Conservation (phyloP, 2,888 invertebrate species). For the Neoitamus cyanurus region DNA sequence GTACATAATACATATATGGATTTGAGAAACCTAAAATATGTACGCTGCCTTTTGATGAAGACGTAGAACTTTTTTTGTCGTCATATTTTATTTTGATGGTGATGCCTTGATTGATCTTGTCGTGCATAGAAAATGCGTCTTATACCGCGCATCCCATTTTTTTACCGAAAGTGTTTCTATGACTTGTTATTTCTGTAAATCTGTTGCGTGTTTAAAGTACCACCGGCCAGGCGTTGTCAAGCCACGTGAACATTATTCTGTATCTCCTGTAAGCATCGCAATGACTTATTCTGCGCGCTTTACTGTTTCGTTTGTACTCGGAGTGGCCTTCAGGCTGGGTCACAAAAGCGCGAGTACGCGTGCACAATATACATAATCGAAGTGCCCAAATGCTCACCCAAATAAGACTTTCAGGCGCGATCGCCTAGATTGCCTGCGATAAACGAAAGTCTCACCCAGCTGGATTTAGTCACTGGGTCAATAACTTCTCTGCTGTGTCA, state of each 20-base stretch:
- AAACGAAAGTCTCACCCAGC: not conserved
- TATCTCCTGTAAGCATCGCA: not conserved
- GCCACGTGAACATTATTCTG: not conserved
- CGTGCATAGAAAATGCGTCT: no score
- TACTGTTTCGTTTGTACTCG: not conserved
- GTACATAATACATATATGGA: no score
- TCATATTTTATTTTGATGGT: no score
- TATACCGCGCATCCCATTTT: no score
- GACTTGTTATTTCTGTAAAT: no score
- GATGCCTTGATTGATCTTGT: no score
- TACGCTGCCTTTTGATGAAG: no score
- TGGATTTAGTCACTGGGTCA: not conserved
- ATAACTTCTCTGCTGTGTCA: not conserved
- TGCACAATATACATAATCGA: not conserved
- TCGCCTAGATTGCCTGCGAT: not conserved
- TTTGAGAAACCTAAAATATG: no score
- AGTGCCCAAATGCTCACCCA: not conserved
- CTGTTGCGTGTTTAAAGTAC: no score
- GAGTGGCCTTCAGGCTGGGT: not conserved
- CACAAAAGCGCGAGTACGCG: not conserved
- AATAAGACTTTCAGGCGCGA: not conserved
- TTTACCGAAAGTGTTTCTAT: no score
- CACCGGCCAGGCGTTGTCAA: not conserved
- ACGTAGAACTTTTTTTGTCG: no score
- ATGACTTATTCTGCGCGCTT: not conserved